Percentiles rank a stretch among this genome's conserved stretches.
Evolutionary conservation across 2,888 invertebrate species (phyloP).

Genomic region (Fragum fragum): DNA sequence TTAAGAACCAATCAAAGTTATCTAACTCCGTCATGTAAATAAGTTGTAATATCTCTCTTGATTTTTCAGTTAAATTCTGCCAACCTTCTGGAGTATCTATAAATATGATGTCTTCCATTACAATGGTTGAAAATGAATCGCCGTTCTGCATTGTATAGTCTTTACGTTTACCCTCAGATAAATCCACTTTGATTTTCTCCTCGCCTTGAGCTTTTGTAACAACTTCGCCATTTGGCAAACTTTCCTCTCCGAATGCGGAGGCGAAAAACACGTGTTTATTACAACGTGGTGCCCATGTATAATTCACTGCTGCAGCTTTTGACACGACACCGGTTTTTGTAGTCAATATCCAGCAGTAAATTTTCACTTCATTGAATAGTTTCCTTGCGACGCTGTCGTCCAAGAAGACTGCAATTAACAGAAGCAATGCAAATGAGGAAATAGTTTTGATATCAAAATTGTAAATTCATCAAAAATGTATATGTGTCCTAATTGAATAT

Average conservation of each 20-base stretch:
- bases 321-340: conserved; percentile 52
- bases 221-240: conserved; percentile 27
- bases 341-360: conserved; percentile 64
- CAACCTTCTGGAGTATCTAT: conserved; percentile 65
- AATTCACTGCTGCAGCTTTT: conserved; percentile 65
- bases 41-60: conserved; percentile 54
- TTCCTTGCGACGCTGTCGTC: conserved; percentile 48
- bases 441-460: too few relatives aligned
- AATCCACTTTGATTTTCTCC: conserved; percentile 39
- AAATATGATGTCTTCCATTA: conserved; percentile 58
- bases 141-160: conserved; percentile 55
- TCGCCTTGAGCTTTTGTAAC: conserved; percentile 11
- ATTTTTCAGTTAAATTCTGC: conserved; percentile 61
- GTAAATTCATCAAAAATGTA: too few relatives aligned
- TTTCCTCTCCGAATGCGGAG: conserved; percentile 57
- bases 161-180: conserved; percentile 44
- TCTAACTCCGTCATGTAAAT: conserved; percentile 56
- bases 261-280: conserved; percentile 66
- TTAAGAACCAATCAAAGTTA: conserved; percentile 67
- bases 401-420: conserved; percentile 60
- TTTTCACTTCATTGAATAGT: conserved; percentile 51
- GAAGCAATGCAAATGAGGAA: too few relatives aligned
- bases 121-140: conserved; percentile 52
- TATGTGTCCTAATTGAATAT: too few relatives aligned
- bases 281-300: conserved; percentile 65